Conservation (phyloP, 2,888 invertebrate genomes). For the Halictus ligatus region DNA sequence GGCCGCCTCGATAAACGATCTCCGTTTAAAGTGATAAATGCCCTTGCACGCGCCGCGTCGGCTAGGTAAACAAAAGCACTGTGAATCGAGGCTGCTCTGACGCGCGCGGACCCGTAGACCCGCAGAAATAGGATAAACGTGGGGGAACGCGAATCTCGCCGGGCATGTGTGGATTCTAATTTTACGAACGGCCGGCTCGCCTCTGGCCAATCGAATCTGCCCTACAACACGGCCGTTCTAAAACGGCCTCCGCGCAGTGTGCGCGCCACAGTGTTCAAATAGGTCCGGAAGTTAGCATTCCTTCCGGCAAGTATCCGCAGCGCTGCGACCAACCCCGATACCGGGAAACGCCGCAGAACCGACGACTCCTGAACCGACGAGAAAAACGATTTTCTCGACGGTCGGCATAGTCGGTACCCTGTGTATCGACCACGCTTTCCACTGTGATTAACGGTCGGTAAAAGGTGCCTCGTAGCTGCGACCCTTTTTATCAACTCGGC, state of each 20-base stretch:
- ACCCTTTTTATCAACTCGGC: slow-evolving; percentile 29
- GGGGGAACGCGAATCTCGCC: slow-evolving; percentile 64
- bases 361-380: slow-evolving; percentile 17
- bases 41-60: background rate
- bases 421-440: slow-evolving; percentile 23
- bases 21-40: slow-evolving; percentile 10
- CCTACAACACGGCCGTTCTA: slow-evolving; percentile 57
- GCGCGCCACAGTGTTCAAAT: slow-evolving; percentile 64
- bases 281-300: slow-evolving; percentile 35
- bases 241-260: slow-evolving; percentile 57
- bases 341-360: slow-evolving; percentile 38
- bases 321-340: slow-evolving; percentile 25
- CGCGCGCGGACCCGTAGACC: slow-evolving; percentile 1
- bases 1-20: background rate
- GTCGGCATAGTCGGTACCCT: slow-evolving; percentile 43
- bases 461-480: background rate
- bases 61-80: slow-evolving; percentile 51
- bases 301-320: slow-evolving; percentile 48
- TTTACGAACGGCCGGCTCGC: slow-evolving; percentile 70
- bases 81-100: slow-evolving; percentile 24
- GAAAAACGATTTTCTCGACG: slow-evolving; percentile 6
- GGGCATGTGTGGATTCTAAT: slow-evolving; percentile 69
- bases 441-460: background rate
- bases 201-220: slow-evolving; percentile 61
- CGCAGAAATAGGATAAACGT: slow-evolving; percentile 61